phyloP scores from a whole-genome alignment of 2,797 vertebrate genomes.

The Acropternis orthonyx region DNA sequence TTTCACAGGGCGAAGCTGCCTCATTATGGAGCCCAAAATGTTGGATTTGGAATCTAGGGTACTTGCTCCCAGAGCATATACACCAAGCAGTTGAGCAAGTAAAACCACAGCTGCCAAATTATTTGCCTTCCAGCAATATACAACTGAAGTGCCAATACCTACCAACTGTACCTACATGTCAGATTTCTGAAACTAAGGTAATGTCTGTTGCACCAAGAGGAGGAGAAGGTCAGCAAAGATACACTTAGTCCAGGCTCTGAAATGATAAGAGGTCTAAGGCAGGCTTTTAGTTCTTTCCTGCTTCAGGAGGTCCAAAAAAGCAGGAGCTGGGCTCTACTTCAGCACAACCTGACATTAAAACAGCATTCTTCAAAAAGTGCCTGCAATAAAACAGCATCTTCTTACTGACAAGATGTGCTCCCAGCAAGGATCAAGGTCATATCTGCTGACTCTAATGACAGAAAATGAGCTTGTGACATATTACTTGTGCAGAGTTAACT shows the following conservation, averaged over 20 bases:
- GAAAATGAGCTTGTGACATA: constrained; percentile 32
- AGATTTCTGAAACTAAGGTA: neutral
- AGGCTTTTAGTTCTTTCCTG: neutral
- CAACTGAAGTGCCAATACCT: neutral
- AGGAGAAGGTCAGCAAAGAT: neutral
- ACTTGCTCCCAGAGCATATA: neutral
- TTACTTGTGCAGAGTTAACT: constrained; percentile 7
- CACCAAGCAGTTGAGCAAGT: neutral
- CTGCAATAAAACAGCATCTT: neutral
- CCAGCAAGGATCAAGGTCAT: neutral
- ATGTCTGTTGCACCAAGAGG: neutral
- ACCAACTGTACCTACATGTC: neutral
- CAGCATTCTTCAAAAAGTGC: neutral
- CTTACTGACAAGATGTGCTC: neutral
- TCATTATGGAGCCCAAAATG: neutral
- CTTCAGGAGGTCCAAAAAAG: neutral
- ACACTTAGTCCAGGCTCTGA: neutral
- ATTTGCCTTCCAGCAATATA: neutral
- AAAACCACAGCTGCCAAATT: neutral
- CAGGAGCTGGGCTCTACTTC: neutral
- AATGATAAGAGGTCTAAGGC: neutral
- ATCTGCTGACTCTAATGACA: constrained; percentile 41
- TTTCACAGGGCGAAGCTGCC: neutral
- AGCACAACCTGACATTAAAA: neutral
- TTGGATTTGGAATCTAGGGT: neutral